A percentile compares a stretch with the other conserved stretches of the same genome.
Conservation (phyloP, 1,140 invertebrate genomes). For the Protaetia brevitarsis region DNA sequence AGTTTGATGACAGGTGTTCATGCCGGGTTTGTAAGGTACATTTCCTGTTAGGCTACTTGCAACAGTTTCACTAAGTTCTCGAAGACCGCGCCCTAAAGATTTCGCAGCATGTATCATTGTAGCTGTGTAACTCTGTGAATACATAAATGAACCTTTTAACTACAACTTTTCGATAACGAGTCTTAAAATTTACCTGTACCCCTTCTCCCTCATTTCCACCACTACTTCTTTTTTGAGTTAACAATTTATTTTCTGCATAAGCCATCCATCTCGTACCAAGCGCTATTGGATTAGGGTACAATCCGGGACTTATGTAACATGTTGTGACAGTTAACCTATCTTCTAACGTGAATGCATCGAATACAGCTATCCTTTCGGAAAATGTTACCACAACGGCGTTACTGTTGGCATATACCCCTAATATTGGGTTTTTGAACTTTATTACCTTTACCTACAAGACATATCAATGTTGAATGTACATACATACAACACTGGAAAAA, state of each 20-base stretch:
- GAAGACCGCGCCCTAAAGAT: conserved; percentile 77
- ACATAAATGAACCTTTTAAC: not conserved
- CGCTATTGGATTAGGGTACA: conserved; percentile 84
- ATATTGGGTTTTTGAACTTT: conserved; percentile 87
- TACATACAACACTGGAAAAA: too few species aligned
- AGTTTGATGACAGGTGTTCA: conserved; percentile 22
- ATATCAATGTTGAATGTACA: not conserved
- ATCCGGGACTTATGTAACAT: conserved; percentile 83
- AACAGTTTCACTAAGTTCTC: conserved; percentile 90
- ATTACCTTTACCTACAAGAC: conserved; percentile 71
- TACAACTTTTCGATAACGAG: not conserved
- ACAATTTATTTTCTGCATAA: conserved; percentile 81
- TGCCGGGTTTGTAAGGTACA: conserved; percentile 45
- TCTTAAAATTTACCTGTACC: conserved; percentile 41
- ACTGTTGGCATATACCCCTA: conserved; percentile 82
- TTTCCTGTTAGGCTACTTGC: conserved; percentile 82
- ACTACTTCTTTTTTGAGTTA: conserved; percentile 77
- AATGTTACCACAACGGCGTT: conserved; percentile 83
- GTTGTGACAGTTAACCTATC: conserved; percentile 83
- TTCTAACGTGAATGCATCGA: conserved; percentile 84
- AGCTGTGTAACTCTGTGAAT: conserved; percentile 87
- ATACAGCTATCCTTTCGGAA: conserved; percentile 84
- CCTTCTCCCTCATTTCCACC: conserved; percentile 74
- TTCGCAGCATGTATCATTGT: conserved; percentile 94
- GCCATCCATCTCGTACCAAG: conserved; percentile 79